Percentiles rank a stretch among this genome's conserved stretches.
phyloP scores from a whole-genome alignment of 2,797 vertebrate species.

The Meda fulgida region DNA sequence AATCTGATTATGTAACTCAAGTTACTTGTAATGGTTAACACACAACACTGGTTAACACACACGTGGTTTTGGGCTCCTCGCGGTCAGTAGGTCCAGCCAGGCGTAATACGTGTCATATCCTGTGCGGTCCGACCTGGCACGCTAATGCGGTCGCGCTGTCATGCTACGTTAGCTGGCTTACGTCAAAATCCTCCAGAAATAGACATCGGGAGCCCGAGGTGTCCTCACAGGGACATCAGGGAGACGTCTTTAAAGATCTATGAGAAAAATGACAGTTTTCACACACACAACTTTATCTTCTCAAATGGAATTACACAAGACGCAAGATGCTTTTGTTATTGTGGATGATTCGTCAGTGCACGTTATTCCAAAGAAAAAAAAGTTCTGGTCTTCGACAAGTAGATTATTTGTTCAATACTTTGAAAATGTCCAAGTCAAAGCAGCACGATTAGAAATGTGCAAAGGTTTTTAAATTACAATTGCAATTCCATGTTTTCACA shows the following conservation, averaged over 20 bases:
- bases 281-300: background rate
- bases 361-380: background rate
- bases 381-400: background rate
- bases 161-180: conserved; percentile 68
- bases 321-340: background rate
- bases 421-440: background rate
- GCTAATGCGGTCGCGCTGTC: conserved; percentile 72
- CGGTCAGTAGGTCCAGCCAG: conserved; percentile 69
- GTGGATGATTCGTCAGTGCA: background rate
- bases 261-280: background rate
- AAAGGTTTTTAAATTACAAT: background rate
- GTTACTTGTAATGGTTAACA: no score
- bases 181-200: conserved; percentile 67
- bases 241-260: conserved; percentile 7
- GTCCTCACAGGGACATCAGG: background rate
- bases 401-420: background rate
- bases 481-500: background rate
- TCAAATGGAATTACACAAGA: background rate
- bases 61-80: conserved; percentile 60
- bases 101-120: conserved; percentile 74
- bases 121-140: conserved; percentile 57
- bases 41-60: conserved; percentile 7
- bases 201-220: conserved; percentile 42
- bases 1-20: no score
- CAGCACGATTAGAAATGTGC: background rate